Conservation (phyloP, 2,888 invertebrate genomes). For the Xanthorhoe designata region DNA sequence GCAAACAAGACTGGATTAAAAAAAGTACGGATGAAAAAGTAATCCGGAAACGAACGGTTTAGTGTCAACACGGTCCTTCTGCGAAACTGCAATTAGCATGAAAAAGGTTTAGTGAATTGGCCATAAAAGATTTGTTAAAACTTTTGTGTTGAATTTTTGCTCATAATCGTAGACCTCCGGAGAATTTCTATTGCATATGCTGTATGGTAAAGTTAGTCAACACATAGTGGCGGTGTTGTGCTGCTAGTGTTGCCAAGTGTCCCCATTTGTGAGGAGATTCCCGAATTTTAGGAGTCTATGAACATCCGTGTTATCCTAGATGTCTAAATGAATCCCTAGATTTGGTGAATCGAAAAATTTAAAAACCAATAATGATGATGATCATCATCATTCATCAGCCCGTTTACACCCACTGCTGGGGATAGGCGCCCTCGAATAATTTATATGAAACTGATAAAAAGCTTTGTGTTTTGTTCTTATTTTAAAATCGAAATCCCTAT, state of each 20-base stretch:
- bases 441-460: too few relatives aligned
- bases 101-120: constrained; percentile 46
- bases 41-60: constrained; percentile 68
- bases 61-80: constrained; percentile 74
- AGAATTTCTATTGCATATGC: constrained; percentile 1
- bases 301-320: too few relatives aligned
- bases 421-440: too few relatives aligned
- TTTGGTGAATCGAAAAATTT: too few relatives aligned
- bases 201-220: not conserved
- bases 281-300: too few relatives aligned
- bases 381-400: too few relatives aligned
- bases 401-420: too few relatives aligned
- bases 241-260: not conserved
- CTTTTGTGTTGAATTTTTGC: constrained; percentile 25
- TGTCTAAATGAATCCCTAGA: too few relatives aligned
- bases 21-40: constrained; percentile 49
- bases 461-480: too few relatives aligned
- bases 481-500: too few relatives aligned
- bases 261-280: too few relatives aligned
- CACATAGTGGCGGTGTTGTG: not conserved
- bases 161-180: constrained; percentile 16
- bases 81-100: constrained; percentile 69
- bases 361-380: too few relatives aligned
- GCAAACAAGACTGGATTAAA: constrained; percentile 58
- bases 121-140: constrained; percentile 41